Conservation (phyloP, 2,888 invertebrate species). For the Panzeria rudis region DNA sequence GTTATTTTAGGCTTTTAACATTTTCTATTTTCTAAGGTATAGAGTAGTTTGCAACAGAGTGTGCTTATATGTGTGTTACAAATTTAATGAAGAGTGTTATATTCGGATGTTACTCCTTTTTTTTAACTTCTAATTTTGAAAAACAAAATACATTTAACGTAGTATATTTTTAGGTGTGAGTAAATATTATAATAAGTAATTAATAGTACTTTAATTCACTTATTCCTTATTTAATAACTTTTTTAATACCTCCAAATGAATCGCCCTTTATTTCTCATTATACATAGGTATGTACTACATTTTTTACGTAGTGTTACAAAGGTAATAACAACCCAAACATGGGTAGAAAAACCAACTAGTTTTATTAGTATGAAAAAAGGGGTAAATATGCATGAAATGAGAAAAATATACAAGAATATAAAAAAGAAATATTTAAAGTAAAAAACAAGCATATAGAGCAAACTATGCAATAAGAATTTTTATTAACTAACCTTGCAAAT, state of each 20-base stretch:
- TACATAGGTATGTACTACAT: background rate
- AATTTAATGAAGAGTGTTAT: no score
- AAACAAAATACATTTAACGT: no score
- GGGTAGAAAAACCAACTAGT: background rate
- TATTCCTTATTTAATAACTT: no score
- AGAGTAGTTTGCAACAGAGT: background rate
- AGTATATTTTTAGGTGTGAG: no score
- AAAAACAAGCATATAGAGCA: background rate
- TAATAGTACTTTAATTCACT: background rate
- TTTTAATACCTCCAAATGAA: background rate
- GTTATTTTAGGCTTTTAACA: background rate
- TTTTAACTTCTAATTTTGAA: no score
- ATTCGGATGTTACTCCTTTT: no score
- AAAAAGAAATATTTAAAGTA: background rate
- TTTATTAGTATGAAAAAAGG: slow-evolving; percentile 4
- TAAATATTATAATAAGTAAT: background rate
- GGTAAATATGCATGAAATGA: slow-evolving; percentile 7
- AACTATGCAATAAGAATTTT: slow-evolving; percentile 28
- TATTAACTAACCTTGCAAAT: slow-evolving; percentile 15
- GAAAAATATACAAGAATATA: slow-evolving; percentile 1
- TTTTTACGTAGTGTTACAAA: background rate
- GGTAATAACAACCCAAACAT: background rate
- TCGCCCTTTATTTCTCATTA: background rate
- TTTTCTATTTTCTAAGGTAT: background rate
- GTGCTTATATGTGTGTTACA: no score